Evolutionary conservation across 2,113 vertebrate species (phyloP).

Genomic region (Notarius quadriscutis): DNA sequence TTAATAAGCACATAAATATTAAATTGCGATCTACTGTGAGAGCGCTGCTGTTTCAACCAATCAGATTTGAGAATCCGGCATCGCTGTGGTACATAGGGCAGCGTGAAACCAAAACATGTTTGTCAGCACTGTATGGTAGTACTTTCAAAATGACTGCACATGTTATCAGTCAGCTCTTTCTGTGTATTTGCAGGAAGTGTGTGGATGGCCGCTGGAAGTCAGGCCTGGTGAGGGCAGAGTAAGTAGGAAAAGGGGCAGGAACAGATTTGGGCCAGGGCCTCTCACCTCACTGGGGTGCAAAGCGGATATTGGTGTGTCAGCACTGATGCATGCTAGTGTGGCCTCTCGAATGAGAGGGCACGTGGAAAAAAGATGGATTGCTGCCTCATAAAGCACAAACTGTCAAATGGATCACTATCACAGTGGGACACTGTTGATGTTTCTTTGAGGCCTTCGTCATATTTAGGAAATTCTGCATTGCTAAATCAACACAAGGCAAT

Average conservation of each 20-base stretch:
- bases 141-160: slow-evolving; percentile 5
- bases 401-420: slow-evolving; percentile 38
- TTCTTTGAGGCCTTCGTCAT: slow-evolving; percentile 29
- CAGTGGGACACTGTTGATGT: slow-evolving; percentile 20
- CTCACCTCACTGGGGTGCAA: slow-evolving; percentile 67
- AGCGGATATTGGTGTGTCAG: slow-evolving; percentile 72
- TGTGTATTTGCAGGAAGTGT: slow-evolving; percentile 70
- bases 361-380: slow-evolving; percentile 43
- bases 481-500: slow-evolving; percentile 19
- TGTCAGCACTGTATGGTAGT: background rate
- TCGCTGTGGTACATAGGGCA: background rate
- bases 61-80: background rate
- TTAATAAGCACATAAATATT: background rate
- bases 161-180: slow-evolving; percentile 45
- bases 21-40: background rate
- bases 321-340: slow-evolving; percentile 43
- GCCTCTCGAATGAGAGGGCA: slow-evolving; percentile 43
- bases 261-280: slow-evolving; percentile 59
- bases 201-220: slow-evolving; percentile 66
- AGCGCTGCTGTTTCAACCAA: background rate
- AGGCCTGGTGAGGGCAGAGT: slow-evolving; percentile 52
- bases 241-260: slow-evolving; percentile 66
- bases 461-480: slow-evolving; percentile 24
- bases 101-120: slow-evolving; percentile 15
- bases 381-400: slow-evolving; percentile 32